Evolutionary conservation across 2,888 invertebrate genomes (phyloP).

Genomic region (Drosophila pullipes): DNA sequence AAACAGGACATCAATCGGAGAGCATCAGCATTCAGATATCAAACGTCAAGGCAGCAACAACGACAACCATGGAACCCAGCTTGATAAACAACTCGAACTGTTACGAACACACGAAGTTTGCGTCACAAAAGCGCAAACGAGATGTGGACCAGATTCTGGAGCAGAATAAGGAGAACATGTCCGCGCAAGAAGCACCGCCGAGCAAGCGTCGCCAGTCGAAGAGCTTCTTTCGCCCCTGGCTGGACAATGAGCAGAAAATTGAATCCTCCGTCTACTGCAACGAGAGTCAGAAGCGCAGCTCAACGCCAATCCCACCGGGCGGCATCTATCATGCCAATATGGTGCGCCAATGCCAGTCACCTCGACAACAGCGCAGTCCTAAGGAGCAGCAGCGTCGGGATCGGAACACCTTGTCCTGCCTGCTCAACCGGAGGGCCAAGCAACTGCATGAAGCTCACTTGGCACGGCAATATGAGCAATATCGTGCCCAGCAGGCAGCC

Average conservation of each 20-base stretch:
- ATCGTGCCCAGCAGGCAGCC: conserved; percentile 53
- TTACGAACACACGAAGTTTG: conserved; percentile 68
- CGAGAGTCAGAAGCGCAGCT: neutral
- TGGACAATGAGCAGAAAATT: conserved; percentile 56
- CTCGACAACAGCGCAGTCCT: conserved; percentile 52
- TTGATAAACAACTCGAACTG: neutral
- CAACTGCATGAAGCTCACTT: conserved; percentile 62
- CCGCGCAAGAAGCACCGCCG: conserved; percentile 1
- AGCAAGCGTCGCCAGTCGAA: conserved; percentile 51
- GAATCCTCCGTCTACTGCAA: conserved; percentile 6
- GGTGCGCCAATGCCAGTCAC: conserved; percentile 60
- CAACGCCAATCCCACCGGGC: conserved; percentile 1
- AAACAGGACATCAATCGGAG: conserved; percentile 57
- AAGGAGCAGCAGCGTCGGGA: conserved; percentile 81
- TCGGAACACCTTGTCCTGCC: conserved; percentile 70
- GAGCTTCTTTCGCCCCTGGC: conserved; percentile 64
- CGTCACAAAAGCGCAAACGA: conserved; percentile 48
- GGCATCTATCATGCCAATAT: conserved; percentile 69
- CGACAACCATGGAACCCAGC: conserved; percentile 18
- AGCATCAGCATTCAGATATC: conserved; percentile 50
- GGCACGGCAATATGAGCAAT: conserved; percentile 65
- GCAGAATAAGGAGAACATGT: conserved; percentile 34
- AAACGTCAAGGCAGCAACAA: conserved; percentile 55
- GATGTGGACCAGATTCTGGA: conserved; percentile 44
- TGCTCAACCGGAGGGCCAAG: conserved; percentile 63